Evolutionary conservation across 2,113 vertebrate species (phyloP).

Genomic region (Laticauda laticaudata): DNA sequence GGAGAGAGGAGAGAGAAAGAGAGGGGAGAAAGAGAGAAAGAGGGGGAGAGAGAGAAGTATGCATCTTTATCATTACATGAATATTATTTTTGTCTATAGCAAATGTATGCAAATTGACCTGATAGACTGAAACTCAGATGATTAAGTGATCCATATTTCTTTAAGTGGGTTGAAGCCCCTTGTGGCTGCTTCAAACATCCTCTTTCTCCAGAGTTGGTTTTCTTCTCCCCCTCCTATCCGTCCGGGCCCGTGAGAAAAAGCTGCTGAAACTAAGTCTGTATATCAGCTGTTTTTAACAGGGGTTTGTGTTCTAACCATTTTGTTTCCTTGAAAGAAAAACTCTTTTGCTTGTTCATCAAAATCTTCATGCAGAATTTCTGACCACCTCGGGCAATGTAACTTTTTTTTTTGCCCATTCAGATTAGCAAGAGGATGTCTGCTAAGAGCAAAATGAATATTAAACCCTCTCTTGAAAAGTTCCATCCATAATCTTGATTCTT

Average conservation of each 20-base stretch:
- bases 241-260: no score
- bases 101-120: not conserved
- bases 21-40: rapidly evolving
- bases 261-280: not conserved
- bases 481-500: not conserved
- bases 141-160: not conserved
- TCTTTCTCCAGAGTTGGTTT: not conserved
- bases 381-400: slow-evolving; percentile 2
- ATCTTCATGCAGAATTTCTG: slow-evolving; percentile 19
- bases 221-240: not conserved
- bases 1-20: no score
- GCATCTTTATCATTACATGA: not conserved
- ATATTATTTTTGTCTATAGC: not conserved
- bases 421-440: slow-evolving; percentile 31
- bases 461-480: slow-evolving; percentile 10
- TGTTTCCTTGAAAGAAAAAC: slow-evolving; percentile 10
- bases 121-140: not conserved
- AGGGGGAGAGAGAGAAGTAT: not conserved
- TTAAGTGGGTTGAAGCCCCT: not conserved
- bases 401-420: slow-evolving; percentile 5
- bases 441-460: slow-evolving; percentile 29
- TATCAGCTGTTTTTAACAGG: not conserved
- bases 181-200: not conserved
- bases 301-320: not conserved
- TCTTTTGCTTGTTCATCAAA: slow-evolving; percentile 22